phyloP scores from a whole-genome alignment of 30 jellyfish, hydroid and myxozoan species.

The Hydra vulgaris region DNA sequence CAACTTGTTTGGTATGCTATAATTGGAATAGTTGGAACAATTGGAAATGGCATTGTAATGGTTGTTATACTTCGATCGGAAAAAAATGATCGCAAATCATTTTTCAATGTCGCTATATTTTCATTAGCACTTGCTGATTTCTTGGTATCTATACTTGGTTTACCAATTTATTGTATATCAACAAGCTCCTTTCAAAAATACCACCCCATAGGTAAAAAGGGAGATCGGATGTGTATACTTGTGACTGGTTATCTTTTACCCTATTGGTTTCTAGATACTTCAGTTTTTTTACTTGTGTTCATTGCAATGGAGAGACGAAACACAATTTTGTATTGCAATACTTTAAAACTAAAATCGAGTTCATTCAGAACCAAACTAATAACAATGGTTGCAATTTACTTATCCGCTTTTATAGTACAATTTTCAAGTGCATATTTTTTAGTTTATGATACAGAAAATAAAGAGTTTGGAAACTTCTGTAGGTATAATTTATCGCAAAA shows the following conservation, averaged over 20 bases:
- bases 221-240: slow-evolving; percentile 30
- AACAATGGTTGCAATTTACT: neutral
- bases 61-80: slow-evolving; percentile 26
- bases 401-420: neutral
- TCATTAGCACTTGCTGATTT: slow-evolving; percentile 51
- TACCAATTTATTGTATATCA: slow-evolving; percentile 43
- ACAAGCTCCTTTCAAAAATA: slow-evolving; percentile 27
- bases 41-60: slow-evolving; percentile 43
- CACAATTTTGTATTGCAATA: slow-evolving; percentile 37
- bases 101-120: slow-evolving; percentile 38
- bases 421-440: neutral
- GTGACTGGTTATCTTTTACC: slow-evolving; percentile 48
- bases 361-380: neutral
- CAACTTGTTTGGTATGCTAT: slow-evolving; percentile 38
- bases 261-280: slow-evolving; percentile 51
- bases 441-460: neutral
- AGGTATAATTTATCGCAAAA: neutral
- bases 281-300: slow-evolving; percentile 38
- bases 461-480: neutral
- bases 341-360: neutral
- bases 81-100: slow-evolving; percentile 27
- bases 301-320: slow-evolving; percentile 44
- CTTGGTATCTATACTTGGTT: slow-evolving; percentile 22
- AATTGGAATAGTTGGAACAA: slow-evolving; percentile 28
- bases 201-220: slow-evolving; percentile 43